phyloP scores from a whole-genome alignment of 2,888 invertebrate species.

The Cheilosia grossa region DNA sequence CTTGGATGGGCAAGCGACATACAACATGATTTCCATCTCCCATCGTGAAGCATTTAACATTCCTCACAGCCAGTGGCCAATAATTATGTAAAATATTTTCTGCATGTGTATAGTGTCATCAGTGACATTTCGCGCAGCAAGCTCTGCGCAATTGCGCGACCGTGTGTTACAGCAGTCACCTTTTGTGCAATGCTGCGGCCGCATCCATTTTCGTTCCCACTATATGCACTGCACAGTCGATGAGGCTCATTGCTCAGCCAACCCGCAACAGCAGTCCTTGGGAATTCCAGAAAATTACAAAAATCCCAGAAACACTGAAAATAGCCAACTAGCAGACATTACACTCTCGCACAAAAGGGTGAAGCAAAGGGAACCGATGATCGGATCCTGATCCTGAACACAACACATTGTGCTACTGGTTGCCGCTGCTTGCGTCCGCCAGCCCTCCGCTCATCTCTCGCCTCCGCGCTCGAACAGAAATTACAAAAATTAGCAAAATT shows the following conservation, averaged over 20 bases:
- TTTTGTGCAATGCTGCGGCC: constrained; percentile 39
- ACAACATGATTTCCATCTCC: constrained; percentile 72
- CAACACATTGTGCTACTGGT: constrained; percentile 64
- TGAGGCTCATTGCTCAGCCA: neutral
- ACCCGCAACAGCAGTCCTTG: constrained; percentile 46
- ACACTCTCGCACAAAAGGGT: constrained; percentile 48
- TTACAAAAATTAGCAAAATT: constrained; percentile 78
- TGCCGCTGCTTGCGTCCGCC: constrained; percentile 11
- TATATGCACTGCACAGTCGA: constrained; percentile 16
- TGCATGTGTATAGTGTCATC: constrained; percentile 74
- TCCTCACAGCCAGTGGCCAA: constrained; percentile 70
- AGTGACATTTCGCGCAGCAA: constrained; percentile 63
- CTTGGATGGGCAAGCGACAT: constrained; percentile 39
- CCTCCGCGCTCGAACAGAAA: constrained; percentile 49
- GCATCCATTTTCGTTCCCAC: constrained; percentile 59
- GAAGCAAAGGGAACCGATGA: constrained; percentile 60
- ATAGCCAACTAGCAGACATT: constrained; percentile 62
- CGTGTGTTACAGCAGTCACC: constrained; percentile 39
- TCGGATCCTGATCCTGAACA: constrained; percentile 69
- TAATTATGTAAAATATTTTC: constrained; percentile 75
- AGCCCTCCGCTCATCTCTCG: neutral
- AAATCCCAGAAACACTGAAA: constrained; percentile 70
- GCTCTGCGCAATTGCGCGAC: constrained; percentile 41
- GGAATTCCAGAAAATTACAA: constrained; percentile 73
- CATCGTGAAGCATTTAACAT: constrained; percentile 72